Evolutionary conservation across 2,797 vertebrate species (phyloP).

Genomic region (Danio jaintianensis): DNA sequence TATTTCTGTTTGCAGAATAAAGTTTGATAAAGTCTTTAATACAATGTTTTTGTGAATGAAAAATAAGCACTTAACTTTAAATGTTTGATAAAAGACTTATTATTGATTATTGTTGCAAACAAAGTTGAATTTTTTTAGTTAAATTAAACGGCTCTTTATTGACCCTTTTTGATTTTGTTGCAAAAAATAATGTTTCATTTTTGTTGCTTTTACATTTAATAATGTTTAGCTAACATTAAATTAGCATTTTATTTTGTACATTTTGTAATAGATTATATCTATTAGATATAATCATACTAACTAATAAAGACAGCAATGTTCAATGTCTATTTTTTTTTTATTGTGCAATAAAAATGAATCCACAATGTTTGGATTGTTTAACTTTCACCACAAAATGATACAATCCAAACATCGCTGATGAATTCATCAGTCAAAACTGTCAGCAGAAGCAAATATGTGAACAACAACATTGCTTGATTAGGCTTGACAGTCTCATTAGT

Average conservation of each 20-base stretch:
- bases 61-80: no score
- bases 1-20: background rate
- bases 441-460: slow-evolving; percentile 13
- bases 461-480: slow-evolving; percentile 14
- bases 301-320: background rate
- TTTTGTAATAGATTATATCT: no score
- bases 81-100: background rate
- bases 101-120: background rate
- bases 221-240: background rate
- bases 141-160: background rate
- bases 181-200: no score
- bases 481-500: slow-evolving; percentile 41
- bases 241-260: background rate
- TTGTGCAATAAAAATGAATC: background rate
- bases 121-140: background rate
- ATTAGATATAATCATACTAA: no score
- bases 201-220: no score
- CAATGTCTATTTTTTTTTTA: background rate
- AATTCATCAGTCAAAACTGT: slow-evolving; percentile 20
- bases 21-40: background rate
- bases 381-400: background rate
- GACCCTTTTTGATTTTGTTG: no score
- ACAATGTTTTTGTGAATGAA: no score
- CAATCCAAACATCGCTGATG: slow-evolving; percentile 8
- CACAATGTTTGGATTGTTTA: background rate